Base-by-base conservation (phyloP, 1,140 invertebrate genomes). In the Neocloeon triangulifer region DNA sequence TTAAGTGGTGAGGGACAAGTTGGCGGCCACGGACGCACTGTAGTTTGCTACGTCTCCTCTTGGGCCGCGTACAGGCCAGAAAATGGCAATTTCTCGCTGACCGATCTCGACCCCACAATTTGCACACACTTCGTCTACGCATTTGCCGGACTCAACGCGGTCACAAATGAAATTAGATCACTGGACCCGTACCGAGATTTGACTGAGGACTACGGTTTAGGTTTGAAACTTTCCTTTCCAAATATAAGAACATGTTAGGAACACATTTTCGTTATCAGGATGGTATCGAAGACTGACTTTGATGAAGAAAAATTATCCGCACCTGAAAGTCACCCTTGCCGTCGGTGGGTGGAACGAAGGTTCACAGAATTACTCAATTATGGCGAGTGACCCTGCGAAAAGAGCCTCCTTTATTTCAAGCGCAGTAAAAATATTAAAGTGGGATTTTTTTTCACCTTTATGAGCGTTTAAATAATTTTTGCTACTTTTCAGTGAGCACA, bases 341-440 rank as follows among this genome's bases (percentile, higher is more conserved):
- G 73, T 89, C 22, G 84, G 84, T 0, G 82, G 82, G 2, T 86
- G 80, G 79, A 84, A 81, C 43, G 78, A 86, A 52, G 80, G 78
- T 0, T 80, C 76, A 0, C 43, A 45, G 13, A 80, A 79, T 42
- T 88, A 80, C 47, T 85, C 79, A 1, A 55, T 50, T 1, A 62
- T 89, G 58, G 75, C 71, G 1, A 53, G 58, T 5, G 59, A 61
- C 33, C 46, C 59, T 0, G 45, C 52, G 3, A 49, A 51, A 5
- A 61, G 80, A 34, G 48, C 51, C 5, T 52, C 43, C 16, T 85
- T 86, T 42, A 58, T 75, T 6, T 40, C 57, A 5, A 76, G 64
- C 32, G 65, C 64, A 3, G 19, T 75, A 4, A 35, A 52, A 19
- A 70, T 73, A 40, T 47, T 77, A 17, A 60, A 54, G 72, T 74